Evolutionary conservation across 2,113 vertebrate species (phyloP).

Genomic region (Bagarius yarrelli): DNA sequence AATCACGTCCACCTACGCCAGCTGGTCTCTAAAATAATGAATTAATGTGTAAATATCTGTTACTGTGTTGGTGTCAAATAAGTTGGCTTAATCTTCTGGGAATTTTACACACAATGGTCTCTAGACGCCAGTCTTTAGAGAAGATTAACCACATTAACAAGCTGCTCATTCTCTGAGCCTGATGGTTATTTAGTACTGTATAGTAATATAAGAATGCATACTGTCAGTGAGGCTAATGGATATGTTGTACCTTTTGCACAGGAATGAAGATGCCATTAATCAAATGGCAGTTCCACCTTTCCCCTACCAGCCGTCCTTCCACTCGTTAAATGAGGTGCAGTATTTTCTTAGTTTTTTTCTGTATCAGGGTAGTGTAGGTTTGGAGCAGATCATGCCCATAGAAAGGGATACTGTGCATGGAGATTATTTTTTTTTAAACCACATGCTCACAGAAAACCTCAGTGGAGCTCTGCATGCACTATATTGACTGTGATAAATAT

Average conservation of each 20-base stretch:
- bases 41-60: too few relatives aligned
- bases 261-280: constrained; percentile 85
- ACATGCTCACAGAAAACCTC: not conserved
- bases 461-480: not conserved
- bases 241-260: constrained; percentile 41
- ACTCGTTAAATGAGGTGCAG: constrained; percentile 77
- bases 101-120: not conserved
- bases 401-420: not conserved
- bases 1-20: too few relatives aligned
- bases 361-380: not conserved
- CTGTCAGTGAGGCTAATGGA: not conserved
- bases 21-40: too few relatives aligned
- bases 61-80: too few relatives aligned
- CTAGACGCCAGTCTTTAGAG: not conserved
- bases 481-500: not conserved
- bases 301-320: constrained; percentile 69
- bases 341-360: not conserved
- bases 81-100: too few relatives aligned
- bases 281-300: constrained; percentile 89
- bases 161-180: too few relatives aligned
- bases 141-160: not conserved
- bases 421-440: not conserved
- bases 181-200: not conserved
- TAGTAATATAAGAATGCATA: not conserved
- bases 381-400: not conserved